These are phyloP conservation scores for Spermophilus dauricus DNA, from an alignment of 2,113 vertebrate genomes.

Conservation along the genomic window DNA sequence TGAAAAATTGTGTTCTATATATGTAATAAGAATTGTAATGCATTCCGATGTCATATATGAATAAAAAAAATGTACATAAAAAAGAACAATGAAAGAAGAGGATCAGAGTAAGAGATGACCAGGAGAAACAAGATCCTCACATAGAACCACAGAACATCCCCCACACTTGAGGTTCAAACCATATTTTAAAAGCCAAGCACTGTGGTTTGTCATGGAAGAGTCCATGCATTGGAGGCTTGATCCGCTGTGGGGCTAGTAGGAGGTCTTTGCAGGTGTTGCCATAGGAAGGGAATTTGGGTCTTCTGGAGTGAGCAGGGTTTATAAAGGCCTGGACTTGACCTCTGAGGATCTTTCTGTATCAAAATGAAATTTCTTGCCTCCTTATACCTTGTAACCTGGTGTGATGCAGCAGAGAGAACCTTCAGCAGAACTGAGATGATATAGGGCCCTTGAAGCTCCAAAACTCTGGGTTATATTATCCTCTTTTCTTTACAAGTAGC, in stretches of 20 bases:
- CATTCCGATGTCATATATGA: no score
- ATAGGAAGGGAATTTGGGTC: neutral
- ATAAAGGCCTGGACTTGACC: no score
- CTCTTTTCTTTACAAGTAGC: neutral
- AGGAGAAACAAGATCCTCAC: neutral
- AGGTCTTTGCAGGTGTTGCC: fast-evolving
- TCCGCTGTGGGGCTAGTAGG: neutral
- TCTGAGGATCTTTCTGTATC: neutral
- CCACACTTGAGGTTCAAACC: neutral
- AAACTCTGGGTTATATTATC: neutral
- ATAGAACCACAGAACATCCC: neutral
- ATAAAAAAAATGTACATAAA: no score
- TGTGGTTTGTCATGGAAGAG: neutral
- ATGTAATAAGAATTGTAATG: no score
- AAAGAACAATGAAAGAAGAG: neutral
- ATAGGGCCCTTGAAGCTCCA: neutral
- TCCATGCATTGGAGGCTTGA: neutral
- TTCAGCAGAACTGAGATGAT: neutral
- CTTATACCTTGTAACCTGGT: neutral
- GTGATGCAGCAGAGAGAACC: neutral
- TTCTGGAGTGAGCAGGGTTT: no score
- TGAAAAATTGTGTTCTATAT: no score
- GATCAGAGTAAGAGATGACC: neutral
- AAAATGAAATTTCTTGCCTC: neutral
- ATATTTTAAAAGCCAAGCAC: neutral